Evolutionary conservation across 2,888 invertebrate species (phyloP).

Genomic region (Parasteatoda lunata): DNA sequence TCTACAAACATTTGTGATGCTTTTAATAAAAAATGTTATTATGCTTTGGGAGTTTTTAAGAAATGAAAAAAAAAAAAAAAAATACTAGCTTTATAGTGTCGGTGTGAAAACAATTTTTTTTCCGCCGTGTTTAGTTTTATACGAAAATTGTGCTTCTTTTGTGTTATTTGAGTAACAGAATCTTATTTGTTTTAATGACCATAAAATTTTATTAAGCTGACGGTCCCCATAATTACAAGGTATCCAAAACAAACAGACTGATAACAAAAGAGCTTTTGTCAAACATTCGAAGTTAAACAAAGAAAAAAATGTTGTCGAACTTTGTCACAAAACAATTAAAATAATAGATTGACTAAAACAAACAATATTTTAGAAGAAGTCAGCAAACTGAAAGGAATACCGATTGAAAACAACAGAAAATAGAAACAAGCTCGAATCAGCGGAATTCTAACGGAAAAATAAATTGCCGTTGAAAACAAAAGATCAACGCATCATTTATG

Average conservation of each 20-base stretch:
- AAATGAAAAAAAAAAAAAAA: too few species aligned
- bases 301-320: slow-evolving; percentile 22
- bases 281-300: not conserved
- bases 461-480: slow-evolving; percentile 59
- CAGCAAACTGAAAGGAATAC: slow-evolving; percentile 37
- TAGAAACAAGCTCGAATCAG: slow-evolving; percentile 40
- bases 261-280: slow-evolving; percentile 26
- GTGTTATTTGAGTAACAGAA: too few species aligned
- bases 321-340: slow-evolving; percentile 37
- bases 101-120: too few species aligned
- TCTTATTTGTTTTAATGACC: not conserved
- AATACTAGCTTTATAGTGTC: too few species aligned
- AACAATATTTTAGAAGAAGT: slow-evolving; percentile 31
- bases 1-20: too few species aligned
- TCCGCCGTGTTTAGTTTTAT: too few species aligned
- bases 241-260: slow-evolving; percentile 17
- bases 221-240: slow-evolving; percentile 34
- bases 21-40: too few species aligned
- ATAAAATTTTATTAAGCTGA: not conserved
- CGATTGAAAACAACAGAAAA: slow-evolving; percentile 41
- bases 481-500: slow-evolving; percentile 59
- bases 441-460: slow-evolving; percentile 62
- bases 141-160: too few species aligned
- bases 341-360: slow-evolving; percentile 22
- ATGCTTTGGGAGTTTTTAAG: too few species aligned